phyloP scores from a whole-genome alignment of 2,888 invertebrate species.

The Drosophila tanythrix region DNA sequence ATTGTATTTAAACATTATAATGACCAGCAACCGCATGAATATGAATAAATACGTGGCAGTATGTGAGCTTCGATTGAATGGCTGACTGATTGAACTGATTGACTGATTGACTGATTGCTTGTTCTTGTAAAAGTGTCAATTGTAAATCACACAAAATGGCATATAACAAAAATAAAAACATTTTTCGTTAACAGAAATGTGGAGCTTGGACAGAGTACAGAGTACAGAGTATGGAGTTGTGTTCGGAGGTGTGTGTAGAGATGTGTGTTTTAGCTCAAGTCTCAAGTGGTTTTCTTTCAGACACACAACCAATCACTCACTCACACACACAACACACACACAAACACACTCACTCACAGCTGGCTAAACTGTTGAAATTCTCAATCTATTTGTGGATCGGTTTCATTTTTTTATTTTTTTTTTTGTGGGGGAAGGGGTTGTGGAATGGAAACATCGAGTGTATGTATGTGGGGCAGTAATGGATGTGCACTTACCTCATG shows the following conservation, averaged over 20 bases:
- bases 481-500: constrained; percentile 87
- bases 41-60: constrained; percentile 59
- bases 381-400: constrained; percentile 31
- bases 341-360: constrained; percentile 10
- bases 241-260: constrained; percentile 4
- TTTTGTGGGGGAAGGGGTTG: neutral
- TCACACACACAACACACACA: constrained; percentile 9
- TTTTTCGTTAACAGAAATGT: constrained; percentile 84
- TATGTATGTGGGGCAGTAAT: neutral
- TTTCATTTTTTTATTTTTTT: constrained; percentile 16
- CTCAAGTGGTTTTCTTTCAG: constrained; percentile 8
- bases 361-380: constrained; percentile 15
- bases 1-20: constrained; percentile 54
- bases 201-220: constrained; percentile 55
- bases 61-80: constrained; percentile 56
- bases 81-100: constrained; percentile 49
- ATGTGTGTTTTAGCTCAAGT: constrained; percentile 2
- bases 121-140: constrained; percentile 49
- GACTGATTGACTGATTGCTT: constrained; percentile 40
- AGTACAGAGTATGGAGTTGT: constrained; percentile 30
- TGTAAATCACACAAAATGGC: constrained; percentile 64
- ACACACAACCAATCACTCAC: constrained; percentile 10
- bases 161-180: constrained; percentile 83
- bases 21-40: constrained; percentile 78
- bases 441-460: constrained; percentile 11